Base-by-base conservation (phyloP, 2,113 vertebrate genomes). In the Larimichthys crocea region DNA sequence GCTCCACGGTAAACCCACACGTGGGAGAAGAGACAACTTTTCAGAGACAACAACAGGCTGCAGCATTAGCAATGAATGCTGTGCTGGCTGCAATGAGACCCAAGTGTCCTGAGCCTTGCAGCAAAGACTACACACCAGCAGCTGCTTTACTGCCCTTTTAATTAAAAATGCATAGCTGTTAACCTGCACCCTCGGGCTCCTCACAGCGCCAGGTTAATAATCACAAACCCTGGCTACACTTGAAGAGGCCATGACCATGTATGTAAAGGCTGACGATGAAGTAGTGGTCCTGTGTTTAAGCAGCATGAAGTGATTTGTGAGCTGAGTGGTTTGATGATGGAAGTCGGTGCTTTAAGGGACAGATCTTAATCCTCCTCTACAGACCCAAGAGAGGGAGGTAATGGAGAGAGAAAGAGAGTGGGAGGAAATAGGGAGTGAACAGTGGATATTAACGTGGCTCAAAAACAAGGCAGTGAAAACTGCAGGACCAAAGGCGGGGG, bases 151-250 rank as follows among this genome's bases (percentile, higher is more conserved):
- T 80, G 80, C 59, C 68, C 72, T 86, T 89, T 92, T 88, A 91
- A 88, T 94, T 85, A 90, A 86, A 88, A 84, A 83, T 65, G 56
- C 83, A 82, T 66, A 74, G 86, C 80, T 75, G 72, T 79, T 84
- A 82, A 83, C 73, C 49, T 56, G 20, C 62, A 53, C 29, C 74
- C 74, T 84, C 44, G 2, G 76, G 80, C 76, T 85, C 35, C 79
- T 74, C 69, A 31, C n/a, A 74, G 53, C 71, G 67, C 59, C 61
- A 72, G 76, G 87, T 87, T 83, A 83, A 89, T 86, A 69, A 87
- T 87, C 82, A 82, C 85, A 84, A 80, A 65, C 31, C 55, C 42
- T 55, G 66, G 26, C 46, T 59, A 35, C 73, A 78, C 75, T 72
- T 57, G 53, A 75, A 88, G 67, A 72, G 53, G 17, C 63, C 77